Base-by-base conservation (phyloP, 2,113 vertebrate species). In the Rhinolophus sinicus region DNA sequence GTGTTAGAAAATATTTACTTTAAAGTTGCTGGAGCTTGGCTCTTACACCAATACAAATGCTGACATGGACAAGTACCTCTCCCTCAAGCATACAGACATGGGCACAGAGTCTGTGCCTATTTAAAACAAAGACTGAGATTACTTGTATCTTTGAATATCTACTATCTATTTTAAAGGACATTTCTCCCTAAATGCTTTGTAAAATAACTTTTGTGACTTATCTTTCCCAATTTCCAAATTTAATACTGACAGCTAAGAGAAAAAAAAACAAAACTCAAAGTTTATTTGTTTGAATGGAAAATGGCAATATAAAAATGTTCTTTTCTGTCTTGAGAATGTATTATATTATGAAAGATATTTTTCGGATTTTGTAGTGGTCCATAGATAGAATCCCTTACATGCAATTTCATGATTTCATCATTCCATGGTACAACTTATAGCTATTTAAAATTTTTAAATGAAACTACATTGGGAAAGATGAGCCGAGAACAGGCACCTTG, bases 1-100 rank as follows among this genome's bases (percentile, higher is more conserved):
- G 72, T 96, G 81, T 96, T 81, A 72, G 21, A 82, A 78, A 96
- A 88, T 93, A 52, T 90, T 81, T 90, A 16, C 26, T 67, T 95
- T 54, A 0, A 64, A 56, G 52, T 96, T 94, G 77, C 92, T 95
- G 33, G 16, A 38, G 9, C 75, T 90, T 88, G 64, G 83, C 21
- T 92, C 22, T 72, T 70, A 83, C 76, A 84, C 40, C 16, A 30
- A 84, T 85, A 75, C 58, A 94, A 96, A 96, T 80, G 24, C 12
- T 89, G 35, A 88, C 33, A 13, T 89, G 87, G 81, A 35, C 62
- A 84, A 93, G 65, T 92, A 93, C 75, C 56, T 90, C 33, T 44
- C 76, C 97, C 24, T 96, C 88, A 70, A 0, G 0, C 50, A 72
- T 83, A n/a, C 22, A 92, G 65, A 67, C 97, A 65, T 62, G 88